phyloP scores from a whole-genome alignment of 2,113 vertebrate genomes.

The Ahaetulla prasina region DNA sequence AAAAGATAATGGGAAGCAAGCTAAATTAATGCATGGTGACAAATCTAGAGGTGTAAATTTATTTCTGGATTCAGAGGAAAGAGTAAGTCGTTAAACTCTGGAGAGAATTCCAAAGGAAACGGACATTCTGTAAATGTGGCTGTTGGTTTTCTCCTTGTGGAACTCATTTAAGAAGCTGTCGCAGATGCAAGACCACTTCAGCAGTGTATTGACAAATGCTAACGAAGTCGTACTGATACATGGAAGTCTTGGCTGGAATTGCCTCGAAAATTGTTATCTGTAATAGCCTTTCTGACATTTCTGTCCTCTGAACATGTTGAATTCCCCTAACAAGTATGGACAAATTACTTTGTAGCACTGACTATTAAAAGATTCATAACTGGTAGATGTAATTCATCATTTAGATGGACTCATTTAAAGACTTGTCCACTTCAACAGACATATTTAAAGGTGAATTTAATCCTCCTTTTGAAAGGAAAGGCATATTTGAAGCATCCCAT shows the following conservation, averaged over 20 bases:
- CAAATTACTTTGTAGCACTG: neutral
- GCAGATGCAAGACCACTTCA: neutral
- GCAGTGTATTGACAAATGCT: neutral
- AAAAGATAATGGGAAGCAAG: neutral
- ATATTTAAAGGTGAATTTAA: neutral
- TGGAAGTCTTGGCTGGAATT: neutral
- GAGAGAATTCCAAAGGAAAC: neutral
- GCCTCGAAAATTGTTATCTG: neutral
- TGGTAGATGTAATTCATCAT: neutral
- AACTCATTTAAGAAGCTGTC: neutral
- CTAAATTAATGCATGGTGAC: neutral
- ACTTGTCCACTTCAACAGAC: neutral
- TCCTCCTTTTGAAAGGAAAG: neutral
- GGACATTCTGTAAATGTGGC: neutral
- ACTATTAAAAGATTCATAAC: neutral
- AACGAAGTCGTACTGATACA: neutral
- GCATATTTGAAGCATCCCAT: neutral
- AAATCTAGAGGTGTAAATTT: neutral
- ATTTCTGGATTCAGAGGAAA: neutral
- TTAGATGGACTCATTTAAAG: neutral
- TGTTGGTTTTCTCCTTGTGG: rapidly evolving
- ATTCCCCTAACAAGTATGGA: neutral
- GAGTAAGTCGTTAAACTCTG: neutral
- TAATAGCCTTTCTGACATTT: neutral
- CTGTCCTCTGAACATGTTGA: neutral